Evolutionary conservation across 2,113 vertebrate species (phyloP), one percentile per base, ranked within the genome.

Genomic region (Lagopus muta): DNA sequence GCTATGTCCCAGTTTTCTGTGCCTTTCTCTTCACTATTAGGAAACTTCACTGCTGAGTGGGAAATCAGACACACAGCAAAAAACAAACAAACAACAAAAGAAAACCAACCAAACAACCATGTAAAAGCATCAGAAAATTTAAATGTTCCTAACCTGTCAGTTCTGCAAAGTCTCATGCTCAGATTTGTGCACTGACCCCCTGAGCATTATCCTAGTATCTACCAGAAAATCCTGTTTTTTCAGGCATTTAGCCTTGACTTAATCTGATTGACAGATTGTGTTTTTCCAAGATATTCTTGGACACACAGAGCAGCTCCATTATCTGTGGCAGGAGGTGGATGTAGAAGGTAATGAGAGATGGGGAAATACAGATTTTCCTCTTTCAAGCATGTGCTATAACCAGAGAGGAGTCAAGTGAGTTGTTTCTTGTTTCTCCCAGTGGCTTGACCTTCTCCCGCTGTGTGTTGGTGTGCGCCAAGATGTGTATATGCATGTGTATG

Each of bases 171-270:
- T 5, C 34, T 86, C 61, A 20, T 13, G 25, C 34, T 75, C 0
- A 50, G 0, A 52, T 88, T 86, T 61, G 61, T 30, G 61, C 30
- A 3, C 38, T 75, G 36, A 73, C 48, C 42, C 32, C 10, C 21
- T 45, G 28, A 89, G 17, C 43, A 32, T 78, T 80, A 78, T 5
- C 52, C 74, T 84, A 79, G 40, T 30, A 94, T 36, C 32, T 74
- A 89, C 8, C 42, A 93, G 83, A 86, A 90, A 94, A 93, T 75
- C 48, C 52, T 54, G 2, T 70, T 94, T 92, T 90, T 84, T 48
- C 47, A 50, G 83, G 43, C 60, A 72, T 52, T 73, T 69, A 79
- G 40, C 52, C 80, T 83, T 76, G 77, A 36, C n/a, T 82, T 86
- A 24, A 43, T 34, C 40, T 88, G 81, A 90, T 20, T 79, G 89